Base-by-base conservation (phyloP, 2,888 invertebrate genomes). In the Sphaerophoria taeniata region DNA sequence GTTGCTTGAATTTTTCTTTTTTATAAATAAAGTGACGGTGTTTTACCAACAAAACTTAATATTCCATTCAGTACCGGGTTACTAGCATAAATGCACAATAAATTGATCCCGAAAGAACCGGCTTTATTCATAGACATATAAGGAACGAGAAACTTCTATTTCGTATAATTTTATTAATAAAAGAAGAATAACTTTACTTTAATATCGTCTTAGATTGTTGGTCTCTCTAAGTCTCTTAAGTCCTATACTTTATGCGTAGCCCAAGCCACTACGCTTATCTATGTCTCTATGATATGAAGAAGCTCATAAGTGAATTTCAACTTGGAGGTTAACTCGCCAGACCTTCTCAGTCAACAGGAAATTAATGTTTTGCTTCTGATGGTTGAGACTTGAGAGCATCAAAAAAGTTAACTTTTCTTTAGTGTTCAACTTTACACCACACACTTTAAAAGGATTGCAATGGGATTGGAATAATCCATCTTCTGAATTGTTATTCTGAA, bases 331-430 rank as follows among this genome's bases (percentile, higher is more conserved):
- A 71, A 75, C 43, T 67, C 75, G n/a, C n/a, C n/a, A n/a, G n/a
- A n/a, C n/a, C n/a, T n/a, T n/a, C n/a, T n/a, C n/a, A 81, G 80
- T 85, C 85, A 85, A 85, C 85, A 81, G 85, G 81, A 85, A 85
- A 85, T 85, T 85, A 81, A 85, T 81, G 76, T 85, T 65, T 80
- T 81, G 72, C 58, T 79, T 61, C 55, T 77, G 65, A 65, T 49
- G 60, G 58, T 63, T 39, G 45, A 53, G 56, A 43, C 61, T 39
- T n/a, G n/a, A n/a, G n/a, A 65, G 5, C 34, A 34, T 9, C 7
- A 55, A 45, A 58, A 43, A 65, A 71, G 45, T 51, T 58, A 53
- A 67, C 71, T 51, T 63, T 81, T 76, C 53, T 33, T n/a, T 56
- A 51, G 31, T 61, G 12, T 16, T 36, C 11, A 45, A n/a, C n/a